These are phyloP conservation scores for Epirrita christyi DNA, from an alignment of 2,888 invertebrate genomes.

Conservation along the genomic window DNA sequence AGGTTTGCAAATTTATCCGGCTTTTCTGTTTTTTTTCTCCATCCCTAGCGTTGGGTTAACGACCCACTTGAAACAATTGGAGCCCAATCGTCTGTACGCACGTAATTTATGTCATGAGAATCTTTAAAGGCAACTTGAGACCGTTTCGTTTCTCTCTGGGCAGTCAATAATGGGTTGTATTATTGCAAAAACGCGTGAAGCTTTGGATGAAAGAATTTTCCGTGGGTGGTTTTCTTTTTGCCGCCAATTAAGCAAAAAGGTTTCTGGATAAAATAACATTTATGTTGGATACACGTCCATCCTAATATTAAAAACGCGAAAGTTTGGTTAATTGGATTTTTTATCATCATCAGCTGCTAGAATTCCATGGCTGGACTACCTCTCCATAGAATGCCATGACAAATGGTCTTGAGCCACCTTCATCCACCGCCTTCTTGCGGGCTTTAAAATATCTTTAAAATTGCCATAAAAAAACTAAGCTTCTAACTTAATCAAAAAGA, in stretches of 20 bases:
- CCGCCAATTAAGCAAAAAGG: background rate
- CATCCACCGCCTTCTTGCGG: no score
- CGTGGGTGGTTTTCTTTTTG: conserved; percentile 3
- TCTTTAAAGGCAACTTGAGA: conserved; percentile 33
- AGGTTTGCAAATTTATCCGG: conserved; percentile 27
- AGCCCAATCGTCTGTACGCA: conserved; percentile 38
- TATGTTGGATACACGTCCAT: no score
- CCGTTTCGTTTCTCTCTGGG: conserved; percentile 1
- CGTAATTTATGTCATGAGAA: conserved; percentile 48
- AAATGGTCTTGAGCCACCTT: no score
- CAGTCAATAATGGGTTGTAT: background rate
- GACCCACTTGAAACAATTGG: conserved; percentile 66
- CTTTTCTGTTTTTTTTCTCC: conserved; percentile 54
- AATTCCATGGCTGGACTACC: no score
- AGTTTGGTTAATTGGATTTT: no score
- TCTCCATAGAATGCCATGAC: no score
- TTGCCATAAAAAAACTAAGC: no score
- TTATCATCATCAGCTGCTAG: no score
- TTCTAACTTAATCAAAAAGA: no score
- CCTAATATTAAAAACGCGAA: no score
- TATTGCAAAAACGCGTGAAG: conserved; percentile 12
- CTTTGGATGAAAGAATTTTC: background rate
- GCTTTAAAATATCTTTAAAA: no score
- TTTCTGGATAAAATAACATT: no score
- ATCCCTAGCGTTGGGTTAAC: conserved; percentile 54